These are phyloP conservation scores for Parotocinclus haroldoi DNA, from an alignment of 2,797 vertebrate genomes.

Conservation along the genomic window DNA sequence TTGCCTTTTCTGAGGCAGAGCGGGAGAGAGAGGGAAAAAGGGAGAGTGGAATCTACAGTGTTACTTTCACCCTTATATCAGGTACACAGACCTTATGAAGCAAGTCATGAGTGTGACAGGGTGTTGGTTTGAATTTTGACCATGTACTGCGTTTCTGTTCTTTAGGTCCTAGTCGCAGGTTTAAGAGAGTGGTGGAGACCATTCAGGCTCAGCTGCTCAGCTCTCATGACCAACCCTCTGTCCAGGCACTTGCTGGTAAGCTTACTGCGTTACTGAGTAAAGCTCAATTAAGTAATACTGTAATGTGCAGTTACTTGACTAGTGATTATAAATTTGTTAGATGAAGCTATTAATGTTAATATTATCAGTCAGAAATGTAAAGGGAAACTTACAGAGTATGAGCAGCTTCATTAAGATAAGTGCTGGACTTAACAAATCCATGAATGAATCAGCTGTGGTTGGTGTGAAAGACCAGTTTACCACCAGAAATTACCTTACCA, in stretches of 20 bases:
- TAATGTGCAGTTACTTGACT: no score
- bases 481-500: no score
- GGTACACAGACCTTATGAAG: conserved; percentile 57
- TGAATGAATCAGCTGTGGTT: no score
- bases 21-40: conserved; percentile 67
- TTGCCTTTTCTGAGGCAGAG: conserved; percentile 82
- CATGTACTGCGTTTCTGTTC: not conserved
- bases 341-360: no score
- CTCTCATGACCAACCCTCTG: conserved; percentile 89
- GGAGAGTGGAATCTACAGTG: conserved; percentile 84
- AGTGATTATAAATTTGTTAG: no score
- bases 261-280: no score
- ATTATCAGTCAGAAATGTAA: no score
- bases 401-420: no score
- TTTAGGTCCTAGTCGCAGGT: conserved; percentile 87
- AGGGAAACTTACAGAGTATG: no score
- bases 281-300: no score
- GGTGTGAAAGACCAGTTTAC: no score
- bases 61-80: conserved; percentile 87
- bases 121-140: not conserved
- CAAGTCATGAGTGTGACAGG: not conserved
- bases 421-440: no score
- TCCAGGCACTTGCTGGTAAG: conserved; percentile 86
- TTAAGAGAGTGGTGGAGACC: conserved; percentile 91
- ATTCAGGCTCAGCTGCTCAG: conserved; percentile 91